Base-by-base conservation (phyloP, 2,888 invertebrate species). In the Koerneria pararmatus region DNA sequence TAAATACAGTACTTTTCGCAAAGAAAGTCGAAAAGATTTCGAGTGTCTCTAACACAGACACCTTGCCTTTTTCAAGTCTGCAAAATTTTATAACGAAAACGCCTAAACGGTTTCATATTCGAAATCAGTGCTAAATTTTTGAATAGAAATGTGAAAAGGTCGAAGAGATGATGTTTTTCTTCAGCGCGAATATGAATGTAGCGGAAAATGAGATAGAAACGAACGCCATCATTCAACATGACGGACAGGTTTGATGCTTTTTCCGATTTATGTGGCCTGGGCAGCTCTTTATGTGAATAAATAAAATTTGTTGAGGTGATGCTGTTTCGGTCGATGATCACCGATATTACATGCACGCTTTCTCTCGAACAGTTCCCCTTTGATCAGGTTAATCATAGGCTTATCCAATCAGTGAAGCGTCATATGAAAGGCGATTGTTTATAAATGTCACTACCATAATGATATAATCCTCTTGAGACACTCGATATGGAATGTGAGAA, bases 151-250 rank as follows among this genome's bases (percentile, higher is more conserved):
- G 6, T 19, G 24, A 31, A 29, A 31, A 41, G 29, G 11, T 49
- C 48, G 24, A 48, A 59, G 56, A 69, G 34, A 62, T 46, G 41
- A 11, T 31, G 15, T 15, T 19, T 34, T 15, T 56, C 71, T 70
- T 15, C 66, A 79, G 78, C 51, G 81, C 81, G 1, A 77, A 80
- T 53, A 80, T 81, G 81, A 81, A 81, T 66, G 74, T 81, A 15
- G 73, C 72, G 35, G 79, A 81, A 56, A 81, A 81, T 66, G 80
- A 80, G 61, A 69, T 80, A 72, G 77, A 78, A 61, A 81, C 81
- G 46, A 81, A 81, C 64, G 80, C 79, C 11, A 80, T 80, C 19
- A 72, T 80, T n/a, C 71, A 77, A 34, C 31, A 69, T 59, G 71
- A 71, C 6, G 78, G 78, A 66, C 49, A 70, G 63, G 75, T 77